These are phyloP conservation scores for Pyrgus malvae DNA, from an alignment of 2,888 invertebrate species.

Conservation along the genomic window DNA sequence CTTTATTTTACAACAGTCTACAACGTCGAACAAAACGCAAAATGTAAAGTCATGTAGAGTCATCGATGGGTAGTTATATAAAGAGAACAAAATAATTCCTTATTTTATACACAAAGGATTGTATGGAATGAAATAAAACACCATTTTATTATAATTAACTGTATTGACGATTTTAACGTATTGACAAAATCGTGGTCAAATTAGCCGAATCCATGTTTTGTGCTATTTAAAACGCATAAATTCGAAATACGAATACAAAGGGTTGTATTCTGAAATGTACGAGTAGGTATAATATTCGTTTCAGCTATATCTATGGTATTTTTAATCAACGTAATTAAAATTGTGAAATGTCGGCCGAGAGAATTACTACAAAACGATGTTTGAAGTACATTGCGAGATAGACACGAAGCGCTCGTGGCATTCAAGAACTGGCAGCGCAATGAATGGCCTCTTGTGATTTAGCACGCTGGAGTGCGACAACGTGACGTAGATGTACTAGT, in stretches of 20 bases:
- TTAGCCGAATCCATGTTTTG: slow-evolving; percentile 5
- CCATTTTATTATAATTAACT: not conserved
- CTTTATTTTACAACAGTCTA: not conserved
- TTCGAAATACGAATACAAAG: slow-evolving; percentile 23
- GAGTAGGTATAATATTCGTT: slow-evolving; percentile 11
- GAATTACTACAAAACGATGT: slow-evolving; percentile 23
- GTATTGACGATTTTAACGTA: not conserved
- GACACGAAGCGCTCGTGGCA: slow-evolving; percentile 6
- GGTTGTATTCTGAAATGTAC: slow-evolving; percentile 13
- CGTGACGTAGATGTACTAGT: slow-evolving; percentile 23
- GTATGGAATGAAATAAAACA: slow-evolving; percentile 6
- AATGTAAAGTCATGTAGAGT: slow-evolving; percentile 17
- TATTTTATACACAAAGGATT: slow-evolving; percentile 8
- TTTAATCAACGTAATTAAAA: slow-evolving; percentile 29
- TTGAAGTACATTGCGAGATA: slow-evolving; percentile 23
- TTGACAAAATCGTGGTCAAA: slow-evolving; percentile 1
- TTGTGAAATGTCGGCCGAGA: slow-evolving; percentile 21
- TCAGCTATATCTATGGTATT: slow-evolving; percentile 23
- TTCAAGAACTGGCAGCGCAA: slow-evolving; percentile 21
- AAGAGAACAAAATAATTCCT: slow-evolving; percentile 2
- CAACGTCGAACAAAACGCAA: not conserved
- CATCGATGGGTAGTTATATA: slow-evolving; percentile 1
- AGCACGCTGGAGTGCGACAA: slow-evolving; percentile 10
- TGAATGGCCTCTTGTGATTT: slow-evolving; percentile 19
- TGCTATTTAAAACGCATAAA: slow-evolving; percentile 9